Evolutionary conservation across 2,888 invertebrate genomes (phyloP).

Genomic region (Cacoxenus indagator): DNA sequence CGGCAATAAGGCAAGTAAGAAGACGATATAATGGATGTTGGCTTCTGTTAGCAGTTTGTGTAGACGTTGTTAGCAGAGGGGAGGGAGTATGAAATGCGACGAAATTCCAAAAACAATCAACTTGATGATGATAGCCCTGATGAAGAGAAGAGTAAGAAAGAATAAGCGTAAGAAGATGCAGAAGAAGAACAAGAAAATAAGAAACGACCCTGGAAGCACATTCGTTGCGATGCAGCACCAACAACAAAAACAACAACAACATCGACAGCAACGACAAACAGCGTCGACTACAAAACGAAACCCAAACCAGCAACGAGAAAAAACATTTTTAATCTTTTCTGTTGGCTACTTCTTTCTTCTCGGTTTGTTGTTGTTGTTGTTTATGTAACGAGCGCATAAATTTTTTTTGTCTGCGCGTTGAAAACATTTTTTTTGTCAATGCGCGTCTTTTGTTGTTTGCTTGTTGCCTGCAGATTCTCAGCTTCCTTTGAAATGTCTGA

Average conservation of each 20-base stretch:
- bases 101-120: constrained; percentile 2
- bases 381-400: not conserved
- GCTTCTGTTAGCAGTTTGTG: not conserved
- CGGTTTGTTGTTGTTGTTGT: constrained; percentile 22
- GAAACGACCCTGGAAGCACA: constrained; percentile 60
- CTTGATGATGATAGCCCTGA: not conserved
- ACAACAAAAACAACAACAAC: constrained; percentile 32
- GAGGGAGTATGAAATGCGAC: not conserved
- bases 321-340: constrained; percentile 26
- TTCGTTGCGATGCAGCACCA: constrained; percentile 45
- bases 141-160: constrained; percentile 25
- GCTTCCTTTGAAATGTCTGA: constrained; percentile 14
- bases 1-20: not conserved
- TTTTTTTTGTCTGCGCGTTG: not conserved
- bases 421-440: not conserved
- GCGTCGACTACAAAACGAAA: not conserved
- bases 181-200: constrained; percentile 38
- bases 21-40: not conserved
- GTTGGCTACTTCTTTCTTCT: constrained; percentile 11
- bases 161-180: constrained; percentile 22
- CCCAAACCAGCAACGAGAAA: not conserved
- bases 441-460: not conserved
- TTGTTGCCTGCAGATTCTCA: constrained; percentile 5
- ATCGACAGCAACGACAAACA: not conserved
- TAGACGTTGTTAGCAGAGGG: not conserved